phyloP scores from a whole-genome alignment of 1,140 invertebrate species.

The Cherax quadricarinatus region DNA sequence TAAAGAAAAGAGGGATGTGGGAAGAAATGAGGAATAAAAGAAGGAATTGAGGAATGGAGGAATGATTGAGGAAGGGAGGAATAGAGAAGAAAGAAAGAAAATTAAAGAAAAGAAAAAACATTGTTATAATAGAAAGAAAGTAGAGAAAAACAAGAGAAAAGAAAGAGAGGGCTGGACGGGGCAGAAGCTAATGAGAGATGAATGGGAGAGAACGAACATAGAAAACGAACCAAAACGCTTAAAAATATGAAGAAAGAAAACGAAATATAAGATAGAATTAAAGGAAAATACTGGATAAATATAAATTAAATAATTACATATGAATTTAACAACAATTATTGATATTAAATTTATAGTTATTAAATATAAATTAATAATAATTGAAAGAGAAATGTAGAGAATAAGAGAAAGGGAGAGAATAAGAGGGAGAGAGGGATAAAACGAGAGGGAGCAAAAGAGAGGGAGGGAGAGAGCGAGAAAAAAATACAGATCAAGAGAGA shows the following conservation, averaged over 20 bases:
- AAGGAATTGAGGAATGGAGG: neutral
- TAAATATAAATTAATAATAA: too few relatives aligned
- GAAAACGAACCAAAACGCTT: neutral
- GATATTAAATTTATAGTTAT: too few relatives aligned
- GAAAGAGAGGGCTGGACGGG: neutral
- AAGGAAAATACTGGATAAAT: too few relatives aligned
- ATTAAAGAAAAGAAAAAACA: neutral
- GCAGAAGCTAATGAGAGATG: too few relatives aligned
- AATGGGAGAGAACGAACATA: neutral
- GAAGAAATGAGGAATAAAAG: neutral
- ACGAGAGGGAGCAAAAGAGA: neutral
- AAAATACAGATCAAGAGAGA: neutral
- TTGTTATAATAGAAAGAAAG: neutral
- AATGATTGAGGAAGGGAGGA: neutral
- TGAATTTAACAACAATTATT: too few relatives aligned
- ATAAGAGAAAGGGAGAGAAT: neutral
- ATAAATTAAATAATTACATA: too few relatives aligned
- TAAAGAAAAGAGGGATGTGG: slow-evolving; percentile 20
- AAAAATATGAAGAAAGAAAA: neutral
- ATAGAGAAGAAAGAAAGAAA: neutral
- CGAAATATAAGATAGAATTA: neutral
- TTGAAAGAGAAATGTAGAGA: neutral
- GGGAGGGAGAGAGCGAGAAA: neutral
- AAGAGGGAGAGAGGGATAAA: neutral
- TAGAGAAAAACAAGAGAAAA: neutral